Evolutionary conservation across 2,888 invertebrate genomes (phyloP).

Genomic region (Napeogenes sylphis): DNA sequence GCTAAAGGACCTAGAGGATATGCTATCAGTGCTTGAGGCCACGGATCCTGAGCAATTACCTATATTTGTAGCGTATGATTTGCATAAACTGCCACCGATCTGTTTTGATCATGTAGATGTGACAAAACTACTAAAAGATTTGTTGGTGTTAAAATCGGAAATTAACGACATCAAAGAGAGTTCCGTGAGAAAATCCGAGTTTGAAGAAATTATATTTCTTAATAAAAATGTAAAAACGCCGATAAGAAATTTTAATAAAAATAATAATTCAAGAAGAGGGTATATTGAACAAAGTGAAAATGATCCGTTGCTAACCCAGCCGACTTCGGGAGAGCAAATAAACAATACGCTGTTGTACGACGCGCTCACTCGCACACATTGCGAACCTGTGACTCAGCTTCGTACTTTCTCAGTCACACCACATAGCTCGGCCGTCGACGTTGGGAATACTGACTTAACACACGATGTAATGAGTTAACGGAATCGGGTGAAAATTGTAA

Average conservation of each 20-base stretch:
- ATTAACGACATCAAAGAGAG: not conserved
- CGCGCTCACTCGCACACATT: conserved; percentile 6
- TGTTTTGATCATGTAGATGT: conserved; percentile 16
- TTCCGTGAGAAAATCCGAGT: conserved; percentile 5
- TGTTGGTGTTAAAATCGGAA: not conserved
- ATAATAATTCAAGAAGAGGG: not conserved
- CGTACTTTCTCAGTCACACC: not conserved
- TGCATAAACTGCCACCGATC: conserved; percentile 15
- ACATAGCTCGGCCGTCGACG: not conserved
- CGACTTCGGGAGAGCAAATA: not conserved
- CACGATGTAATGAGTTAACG: not conserved
- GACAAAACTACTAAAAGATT: not conserved
- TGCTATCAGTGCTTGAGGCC: conserved; percentile 14
- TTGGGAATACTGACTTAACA: not conserved
- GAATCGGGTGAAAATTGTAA: conserved; percentile 2
- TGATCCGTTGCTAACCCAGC: not conserved
- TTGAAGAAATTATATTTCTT: not conserved
- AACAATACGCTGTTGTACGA: not conserved
- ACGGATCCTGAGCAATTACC: conserved; percentile 20
- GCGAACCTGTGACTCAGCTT: not conserved
- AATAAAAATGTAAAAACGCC: not conserved
- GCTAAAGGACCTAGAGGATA: conserved; percentile 9
- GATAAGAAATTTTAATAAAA: conserved; percentile 2
- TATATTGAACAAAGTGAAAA: not conserved
- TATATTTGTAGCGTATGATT: conserved; percentile 18